Conservation (phyloP, 2,113 vertebrate species). For the Bostrychus sinensis region DNA sequence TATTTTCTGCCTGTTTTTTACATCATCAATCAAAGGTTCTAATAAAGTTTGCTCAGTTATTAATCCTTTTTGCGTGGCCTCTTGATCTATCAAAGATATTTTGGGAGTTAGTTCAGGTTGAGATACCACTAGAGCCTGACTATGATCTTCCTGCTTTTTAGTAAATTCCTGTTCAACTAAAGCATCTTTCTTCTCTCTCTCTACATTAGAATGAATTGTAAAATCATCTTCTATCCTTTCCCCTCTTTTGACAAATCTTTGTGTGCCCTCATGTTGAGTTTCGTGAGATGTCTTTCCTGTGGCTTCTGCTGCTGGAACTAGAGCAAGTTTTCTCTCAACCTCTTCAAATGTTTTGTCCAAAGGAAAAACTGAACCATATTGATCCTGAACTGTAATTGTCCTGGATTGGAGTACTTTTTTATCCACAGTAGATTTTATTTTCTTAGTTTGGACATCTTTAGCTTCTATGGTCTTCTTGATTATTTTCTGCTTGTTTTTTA, state of each 20-base stretch:
- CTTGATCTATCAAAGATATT: background rate
- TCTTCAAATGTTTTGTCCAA: background rate
- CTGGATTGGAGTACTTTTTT: background rate
- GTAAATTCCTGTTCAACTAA: background rate
- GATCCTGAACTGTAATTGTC: background rate
- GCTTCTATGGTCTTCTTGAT: background rate
- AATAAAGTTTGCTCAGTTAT: background rate
- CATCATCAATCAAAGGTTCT: background rate
- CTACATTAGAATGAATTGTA: background rate
- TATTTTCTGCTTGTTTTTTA: background rate
- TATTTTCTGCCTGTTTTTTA: background rate
- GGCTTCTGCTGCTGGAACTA: background rate
- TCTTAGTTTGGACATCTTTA: background rate
- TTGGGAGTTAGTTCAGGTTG: background rate
- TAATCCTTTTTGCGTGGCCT: background rate
- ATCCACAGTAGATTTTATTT: background rate
- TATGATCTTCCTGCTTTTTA: background rate
- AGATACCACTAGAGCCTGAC: background rate
- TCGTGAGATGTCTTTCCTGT: background rate
- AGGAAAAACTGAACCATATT: background rate
- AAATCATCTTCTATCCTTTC: background rate
- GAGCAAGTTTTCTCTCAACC: background rate
- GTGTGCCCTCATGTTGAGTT: background rate
- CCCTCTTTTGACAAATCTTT: background rate
- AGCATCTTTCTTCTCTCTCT: conserved; percentile 9